Evolutionary conservation across 2,888 invertebrate species (phyloP), one percentile per base, ranked within the genome.

Genomic region (Myopa testacea): DNA sequence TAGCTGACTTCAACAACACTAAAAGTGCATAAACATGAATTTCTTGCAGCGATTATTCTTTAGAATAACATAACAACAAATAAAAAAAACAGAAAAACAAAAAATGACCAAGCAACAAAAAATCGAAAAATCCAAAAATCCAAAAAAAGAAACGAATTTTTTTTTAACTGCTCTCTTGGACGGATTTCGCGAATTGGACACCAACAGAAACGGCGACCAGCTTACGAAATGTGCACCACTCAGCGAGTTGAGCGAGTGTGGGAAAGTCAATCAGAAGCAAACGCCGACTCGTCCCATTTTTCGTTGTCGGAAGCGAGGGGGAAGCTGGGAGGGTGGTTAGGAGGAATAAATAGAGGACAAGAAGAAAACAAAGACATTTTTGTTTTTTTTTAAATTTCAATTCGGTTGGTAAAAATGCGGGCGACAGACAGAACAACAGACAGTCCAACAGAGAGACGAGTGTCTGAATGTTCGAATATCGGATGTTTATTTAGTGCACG

Each of bases 211-310:
- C 10, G 45, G 55, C 37, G 40, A 55, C 37, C 67, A 19, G 52
- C n/a, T 52, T 50, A 37, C 55, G 26, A 77, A 77, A 78, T 62
- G 50, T 67, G 74, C 73, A 37, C 38, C 50, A 4, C 75, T 75
- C 77, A 78, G 75, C 80, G 45, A 77, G n/a, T 62, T 40, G 50
- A 50, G 16, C 62, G 62, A 80, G 76, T 80, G 80, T 80, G 80
- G 80, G 80, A 80, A 80, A 76, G 26, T 68, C 73, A 6, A 26
- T 12, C 55, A 55, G 55, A 4, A 55, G 45, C 45, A 10, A 45
- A 6, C 45, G 45, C 45, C 45, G 60, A 16, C 60, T 60, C 60
- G 19, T 34, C 62, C 10, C 62, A 19, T 19, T 34, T 26, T 34
- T 34, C 62, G 34, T 1, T 16, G 45, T 45, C 55, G 12, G 60